Percentiles rank a stretch among this genome's conserved stretches.
These are phyloP conservation scores for Bactericera cockerelli DNA, from an alignment of 1,140 invertebrate species.

Conservation along the genomic window DNA sequence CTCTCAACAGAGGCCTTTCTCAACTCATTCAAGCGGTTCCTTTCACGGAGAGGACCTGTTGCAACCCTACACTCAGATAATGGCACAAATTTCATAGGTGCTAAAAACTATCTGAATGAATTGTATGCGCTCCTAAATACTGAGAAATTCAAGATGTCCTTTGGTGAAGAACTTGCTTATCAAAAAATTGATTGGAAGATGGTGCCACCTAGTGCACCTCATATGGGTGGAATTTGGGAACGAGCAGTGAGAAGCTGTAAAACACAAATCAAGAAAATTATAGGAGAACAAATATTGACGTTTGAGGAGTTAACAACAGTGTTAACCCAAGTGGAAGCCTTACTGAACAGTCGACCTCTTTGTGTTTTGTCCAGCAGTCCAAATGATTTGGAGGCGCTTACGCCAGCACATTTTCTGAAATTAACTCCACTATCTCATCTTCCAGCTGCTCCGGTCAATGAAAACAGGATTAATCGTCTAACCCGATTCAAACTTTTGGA, in stretches of 20 bases:
- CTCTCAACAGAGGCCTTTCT: conserved; percentile 24
- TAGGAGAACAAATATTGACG: conserved; percentile 21
- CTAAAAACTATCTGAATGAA: conserved; percentile 17
- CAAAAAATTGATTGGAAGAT: conserved; percentile 14
- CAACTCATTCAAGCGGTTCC: conserved; percentile 22
- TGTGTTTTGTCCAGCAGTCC: background rate
- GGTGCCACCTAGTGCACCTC: conserved; percentile 24
- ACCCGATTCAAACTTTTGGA: conserved; percentile 23
- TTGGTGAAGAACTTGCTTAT: background rate
- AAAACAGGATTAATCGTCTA: conserved; percentile 3
- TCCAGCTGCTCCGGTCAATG: too few relatives aligned
- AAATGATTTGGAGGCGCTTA: background rate
- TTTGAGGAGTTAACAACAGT: conserved; percentile 10
- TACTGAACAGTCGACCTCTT: conserved; percentile 16
- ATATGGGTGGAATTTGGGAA: conserved; percentile 30
- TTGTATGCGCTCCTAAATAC: background rate
- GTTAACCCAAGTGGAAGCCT: conserved; percentile 16
- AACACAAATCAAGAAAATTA: conserved; percentile 23
- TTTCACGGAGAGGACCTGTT: conserved; percentile 19
- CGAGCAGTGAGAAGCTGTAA: conserved; percentile 25
- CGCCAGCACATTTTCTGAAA: background rate
- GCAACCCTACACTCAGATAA: conserved; percentile 26
- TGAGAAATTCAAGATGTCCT: background rate
- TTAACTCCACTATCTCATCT: too few relatives aligned
- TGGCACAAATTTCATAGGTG: conserved; percentile 29